Evolutionary conservation across 2,797 vertebrate species (phyloP).

Genomic region (Ambastaia sidthimunki): DNA sequence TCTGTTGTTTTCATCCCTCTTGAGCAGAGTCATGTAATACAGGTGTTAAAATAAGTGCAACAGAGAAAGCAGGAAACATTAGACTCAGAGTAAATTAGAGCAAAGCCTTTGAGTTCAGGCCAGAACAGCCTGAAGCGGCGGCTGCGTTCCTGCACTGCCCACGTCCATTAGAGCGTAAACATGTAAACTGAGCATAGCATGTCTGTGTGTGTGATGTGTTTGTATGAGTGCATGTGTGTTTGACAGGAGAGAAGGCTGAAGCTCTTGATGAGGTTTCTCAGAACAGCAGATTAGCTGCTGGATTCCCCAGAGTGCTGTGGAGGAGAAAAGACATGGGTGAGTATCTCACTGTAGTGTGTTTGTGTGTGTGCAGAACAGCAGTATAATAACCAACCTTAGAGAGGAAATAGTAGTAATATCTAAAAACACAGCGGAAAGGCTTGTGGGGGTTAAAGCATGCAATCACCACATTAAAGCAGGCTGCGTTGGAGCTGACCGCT

Average conservation of each 20-base stretch:
- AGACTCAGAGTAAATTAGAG: slow-evolving; percentile 81
- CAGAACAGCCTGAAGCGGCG: slow-evolving; percentile 86
- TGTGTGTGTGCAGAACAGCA: slow-evolving; percentile 27
- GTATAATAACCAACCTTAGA: slow-evolving; percentile 70
- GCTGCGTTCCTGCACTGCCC: slow-evolving; percentile 76
- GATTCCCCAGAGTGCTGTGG: no score
- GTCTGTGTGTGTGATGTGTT: slow-evolving; percentile 23
- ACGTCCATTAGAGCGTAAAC: slow-evolving; percentile 85
- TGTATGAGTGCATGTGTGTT: slow-evolving; percentile 7
- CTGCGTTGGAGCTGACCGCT: slow-evolving; percentile 73
- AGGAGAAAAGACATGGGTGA: no score
- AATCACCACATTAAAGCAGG: slow-evolving; percentile 81
- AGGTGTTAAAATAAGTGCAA: slow-evolving; percentile 91
- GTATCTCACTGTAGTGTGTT: background rate
- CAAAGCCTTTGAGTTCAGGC: slow-evolving; percentile 85
- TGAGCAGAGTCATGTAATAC: slow-evolving; percentile 94
- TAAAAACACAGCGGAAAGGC: slow-evolving; percentile 71
- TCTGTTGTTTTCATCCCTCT: slow-evolving; percentile 89
- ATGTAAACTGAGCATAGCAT: slow-evolving; percentile 83
- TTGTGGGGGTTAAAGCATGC: slow-evolving; percentile 74
- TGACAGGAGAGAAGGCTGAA: no score
- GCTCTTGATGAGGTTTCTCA: background rate
- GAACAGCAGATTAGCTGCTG: background rate
- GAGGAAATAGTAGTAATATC: slow-evolving; percentile 73
- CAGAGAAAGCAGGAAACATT: slow-evolving; percentile 85